phyloP scores from a whole-genome alignment of 2,888 invertebrate species.

The Acleris literana region DNA sequence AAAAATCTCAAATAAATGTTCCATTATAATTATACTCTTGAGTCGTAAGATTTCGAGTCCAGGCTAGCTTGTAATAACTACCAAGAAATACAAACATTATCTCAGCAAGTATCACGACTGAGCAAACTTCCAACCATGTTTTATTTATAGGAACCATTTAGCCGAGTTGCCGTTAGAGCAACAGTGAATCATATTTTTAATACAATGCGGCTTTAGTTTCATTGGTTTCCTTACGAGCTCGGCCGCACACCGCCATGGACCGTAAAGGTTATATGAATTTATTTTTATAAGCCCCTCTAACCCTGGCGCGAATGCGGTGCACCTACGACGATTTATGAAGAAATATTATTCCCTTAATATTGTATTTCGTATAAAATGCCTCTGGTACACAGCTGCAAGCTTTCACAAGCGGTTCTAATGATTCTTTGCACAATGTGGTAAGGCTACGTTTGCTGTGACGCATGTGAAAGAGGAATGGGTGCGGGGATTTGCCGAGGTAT shows the following conservation, averaged over 20 bases:
- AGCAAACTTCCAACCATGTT: background rate
- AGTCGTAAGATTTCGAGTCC: background rate
- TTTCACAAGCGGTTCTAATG: background rate
- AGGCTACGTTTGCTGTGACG: constrained; percentile 22
- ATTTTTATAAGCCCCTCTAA: constrained; percentile 33
- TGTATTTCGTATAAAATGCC: constrained; percentile 48
- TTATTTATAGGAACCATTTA: constrained; percentile 17
- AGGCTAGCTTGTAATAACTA: background rate
- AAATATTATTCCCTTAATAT: constrained; percentile 62
- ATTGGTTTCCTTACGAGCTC: constrained; percentile 25
- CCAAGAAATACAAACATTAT: background rate
- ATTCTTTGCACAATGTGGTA: background rate
- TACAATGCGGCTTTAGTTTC: constrained; percentile 33
- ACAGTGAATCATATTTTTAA: constrained; percentile 32
- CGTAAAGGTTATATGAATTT: constrained; percentile 30
- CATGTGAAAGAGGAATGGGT: background rate
- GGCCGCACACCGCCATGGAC: constrained; percentile 17
- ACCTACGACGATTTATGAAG: constrained; percentile 59
- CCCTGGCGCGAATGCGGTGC: constrained; percentile 42
- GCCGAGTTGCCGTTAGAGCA: background rate
- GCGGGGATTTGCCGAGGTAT: constrained; percentile 43
- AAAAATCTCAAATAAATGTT: too few species aligned
- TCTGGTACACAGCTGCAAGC: constrained; percentile 33
- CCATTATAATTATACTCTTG: too few species aligned
- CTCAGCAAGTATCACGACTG: background rate